phyloP scores from a whole-genome alignment of 2,888 invertebrate species.

The Drosophila meridiana region DNA sequence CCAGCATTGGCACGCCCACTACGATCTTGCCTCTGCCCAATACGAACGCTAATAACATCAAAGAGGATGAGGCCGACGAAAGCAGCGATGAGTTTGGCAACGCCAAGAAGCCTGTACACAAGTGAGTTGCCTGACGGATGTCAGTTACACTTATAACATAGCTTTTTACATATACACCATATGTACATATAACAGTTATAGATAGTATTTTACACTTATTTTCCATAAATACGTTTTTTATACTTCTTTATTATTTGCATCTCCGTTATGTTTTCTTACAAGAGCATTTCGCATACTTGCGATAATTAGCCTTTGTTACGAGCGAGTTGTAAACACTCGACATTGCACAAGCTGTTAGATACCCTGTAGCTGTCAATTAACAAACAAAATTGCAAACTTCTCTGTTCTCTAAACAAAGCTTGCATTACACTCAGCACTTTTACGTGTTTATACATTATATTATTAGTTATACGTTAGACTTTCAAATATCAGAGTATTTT shows the following conservation, averaged over 20 bases:
- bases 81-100: constrained; percentile 75
- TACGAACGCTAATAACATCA: constrained; percentile 45
- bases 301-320: constrained; percentile 35
- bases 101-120: constrained; percentile 64
- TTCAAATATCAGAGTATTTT: not conserved
- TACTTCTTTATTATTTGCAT: constrained; percentile 18
- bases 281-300: constrained; percentile 38
- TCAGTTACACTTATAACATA: not conserved
- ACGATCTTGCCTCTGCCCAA: constrained; percentile 22
- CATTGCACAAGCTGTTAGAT: not conserved
- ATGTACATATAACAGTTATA: not conserved
- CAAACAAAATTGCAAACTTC: not conserved
- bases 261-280: constrained; percentile 15
- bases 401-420: not conserved
- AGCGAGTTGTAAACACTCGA: not conserved
- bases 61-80: constrained; percentile 68
- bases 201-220: not conserved
- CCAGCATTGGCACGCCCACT: constrained; percentile 53
- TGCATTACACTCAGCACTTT: not conserved
- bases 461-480: not conserved
- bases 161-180: no score
- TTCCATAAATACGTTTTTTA: not conserved
- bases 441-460: not conserved
- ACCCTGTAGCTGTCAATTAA: constrained; percentile 11
- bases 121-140: constrained; percentile 42